A percentile compares a stretch with the other conserved stretches of the same genome.
These are phyloP conservation scores for Stratiomys singularior DNA, from an alignment of 2,888 invertebrate genomes.

Conservation along the genomic window DNA sequence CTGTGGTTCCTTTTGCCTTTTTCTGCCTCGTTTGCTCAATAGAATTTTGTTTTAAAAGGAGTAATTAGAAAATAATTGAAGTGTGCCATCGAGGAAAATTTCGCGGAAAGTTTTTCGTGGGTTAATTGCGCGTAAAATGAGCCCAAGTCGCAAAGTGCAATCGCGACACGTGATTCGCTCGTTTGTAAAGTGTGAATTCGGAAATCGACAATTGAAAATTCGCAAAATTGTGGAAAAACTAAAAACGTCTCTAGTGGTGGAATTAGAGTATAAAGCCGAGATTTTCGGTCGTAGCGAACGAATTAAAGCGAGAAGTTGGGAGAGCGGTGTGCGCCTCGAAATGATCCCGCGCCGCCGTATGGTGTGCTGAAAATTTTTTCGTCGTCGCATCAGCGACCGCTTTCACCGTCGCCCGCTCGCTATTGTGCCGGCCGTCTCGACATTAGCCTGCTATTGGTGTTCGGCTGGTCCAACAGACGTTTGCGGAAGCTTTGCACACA, in stretches of 20 bases:
- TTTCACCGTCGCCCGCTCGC: not conserved
- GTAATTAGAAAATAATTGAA: not conserved
- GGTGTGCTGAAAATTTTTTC: slow-evolving; percentile 28
- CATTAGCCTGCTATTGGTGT: not conserved
- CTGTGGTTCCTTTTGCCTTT: slow-evolving; percentile 43
- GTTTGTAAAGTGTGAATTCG: not conserved
- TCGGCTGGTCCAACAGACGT: not conserved
- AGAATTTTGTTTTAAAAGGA: not conserved
- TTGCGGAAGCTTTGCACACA: slow-evolving; percentile 8
- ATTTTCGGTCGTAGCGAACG: slow-evolving; percentile 26
- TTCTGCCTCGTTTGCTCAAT: slow-evolving; percentile 18
- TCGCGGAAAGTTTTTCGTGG: not conserved
- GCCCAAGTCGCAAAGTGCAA: not conserved
- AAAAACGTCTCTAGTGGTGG: slow-evolving; percentile 7
- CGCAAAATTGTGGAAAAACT: not conserved
- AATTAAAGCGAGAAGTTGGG: slow-evolving; percentile 6
- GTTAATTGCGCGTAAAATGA: not conserved
- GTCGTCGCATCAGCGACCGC: not conserved
- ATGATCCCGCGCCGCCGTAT: slow-evolving; percentile 25
- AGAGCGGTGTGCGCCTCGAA: slow-evolving; percentile 23
- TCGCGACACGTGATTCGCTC: slow-evolving; percentile 9
- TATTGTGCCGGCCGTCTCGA: not conserved
- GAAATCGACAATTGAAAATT: slow-evolving; percentile 7
- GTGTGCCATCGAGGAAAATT: slow-evolving; percentile 7
- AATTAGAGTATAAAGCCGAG: not conserved